Percentiles rank a stretch among this genome's conserved stretches.
phyloP scores from a whole-genome alignment of 2,113 vertebrate species.

The Morone chrysops region DNA sequence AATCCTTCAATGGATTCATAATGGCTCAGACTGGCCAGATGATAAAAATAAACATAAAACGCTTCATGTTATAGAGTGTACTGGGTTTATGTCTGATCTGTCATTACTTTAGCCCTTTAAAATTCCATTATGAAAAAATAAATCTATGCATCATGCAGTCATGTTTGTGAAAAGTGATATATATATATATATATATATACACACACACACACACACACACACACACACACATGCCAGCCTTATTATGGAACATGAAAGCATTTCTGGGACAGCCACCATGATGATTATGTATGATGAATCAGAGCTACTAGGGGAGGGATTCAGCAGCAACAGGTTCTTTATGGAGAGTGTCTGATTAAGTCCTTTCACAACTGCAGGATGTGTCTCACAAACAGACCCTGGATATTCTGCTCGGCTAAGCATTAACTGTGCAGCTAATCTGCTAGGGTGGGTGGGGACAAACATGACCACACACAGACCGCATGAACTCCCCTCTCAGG shows the following conservation, averaged over 20 bases:
- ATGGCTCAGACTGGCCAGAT: slow-evolving; percentile 71
- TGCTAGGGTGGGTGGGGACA: slow-evolving; percentile 51
- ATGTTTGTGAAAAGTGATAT: slow-evolving; percentile 35
- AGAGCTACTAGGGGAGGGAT: not conserved
- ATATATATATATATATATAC: slow-evolving; percentile 20
- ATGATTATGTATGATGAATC: slow-evolving; percentile 35
- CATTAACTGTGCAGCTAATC: slow-evolving; percentile 51
- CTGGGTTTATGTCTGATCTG: slow-evolving; percentile 73
- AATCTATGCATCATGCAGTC: slow-evolving; percentile 14
- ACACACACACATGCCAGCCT: not conserved
- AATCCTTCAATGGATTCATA: slow-evolving; percentile 82
- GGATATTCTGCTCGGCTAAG: slow-evolving; percentile 22
- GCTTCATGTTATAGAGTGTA: slow-evolving; percentile 27
- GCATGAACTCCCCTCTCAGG: slow-evolving; percentile 6
- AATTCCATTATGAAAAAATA: slow-evolving; percentile 16
- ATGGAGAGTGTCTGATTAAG: not conserved
- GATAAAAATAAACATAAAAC: slow-evolving; percentile 66
- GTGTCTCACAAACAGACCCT: not conserved
- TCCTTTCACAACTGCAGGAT: not conserved
- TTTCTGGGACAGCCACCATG: not conserved
- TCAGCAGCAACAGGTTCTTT: slow-evolving; percentile 1
- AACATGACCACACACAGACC: slow-evolving; percentile 56
- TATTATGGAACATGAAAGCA: slow-evolving; percentile 37
- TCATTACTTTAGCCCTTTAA: slow-evolving; percentile 65
- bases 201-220: too few relatives aligned